These are phyloP conservation scores for Ascidia mentula DNA, from an alignment of 23 tunicate genomes.

Conservation along the genomic window DNA sequence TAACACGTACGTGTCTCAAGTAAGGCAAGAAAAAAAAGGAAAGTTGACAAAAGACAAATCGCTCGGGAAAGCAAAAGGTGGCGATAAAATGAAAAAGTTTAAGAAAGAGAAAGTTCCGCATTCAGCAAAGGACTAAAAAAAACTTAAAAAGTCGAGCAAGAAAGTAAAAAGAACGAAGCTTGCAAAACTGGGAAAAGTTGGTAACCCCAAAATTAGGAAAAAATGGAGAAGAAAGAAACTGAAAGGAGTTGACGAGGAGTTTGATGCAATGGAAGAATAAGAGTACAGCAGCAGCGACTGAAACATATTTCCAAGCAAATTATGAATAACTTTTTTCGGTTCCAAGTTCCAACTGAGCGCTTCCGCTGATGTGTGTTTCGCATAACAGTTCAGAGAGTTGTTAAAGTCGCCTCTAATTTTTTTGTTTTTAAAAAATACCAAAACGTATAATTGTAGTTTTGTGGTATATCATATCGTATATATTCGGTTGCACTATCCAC, in stretches of 20 bases:
- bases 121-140: conserved; percentile 14
- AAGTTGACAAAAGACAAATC: neutral
- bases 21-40: too few species aligned
- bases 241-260: conserved; percentile 55
- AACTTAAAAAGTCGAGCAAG: neutral
- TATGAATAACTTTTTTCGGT: too few species aligned
- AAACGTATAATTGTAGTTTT: too few species aligned
- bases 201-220: neutral
- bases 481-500: too few species aligned
- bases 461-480: too few species aligned
- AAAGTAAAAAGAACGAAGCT: neutral
- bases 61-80: neutral
- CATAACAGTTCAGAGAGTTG: too few species aligned
- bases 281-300: conserved; percentile 8
- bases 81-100: neutral
- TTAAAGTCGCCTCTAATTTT: too few species aligned
- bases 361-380: too few species aligned
- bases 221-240: conserved; percentile 20
- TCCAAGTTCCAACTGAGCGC: too few species aligned
- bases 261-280: conserved; percentile 62
- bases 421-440: too few species aligned
- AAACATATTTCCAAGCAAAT: too few species aligned
- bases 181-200: conserved; percentile 7
- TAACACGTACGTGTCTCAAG: too few species aligned
- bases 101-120: conserved; percentile 4